Percentiles rank a stretch among this genome's conserved stretches.
Evolutionary conservation across 2,113 vertebrate species (phyloP).

Genomic region (Clupea harengus): DNA sequence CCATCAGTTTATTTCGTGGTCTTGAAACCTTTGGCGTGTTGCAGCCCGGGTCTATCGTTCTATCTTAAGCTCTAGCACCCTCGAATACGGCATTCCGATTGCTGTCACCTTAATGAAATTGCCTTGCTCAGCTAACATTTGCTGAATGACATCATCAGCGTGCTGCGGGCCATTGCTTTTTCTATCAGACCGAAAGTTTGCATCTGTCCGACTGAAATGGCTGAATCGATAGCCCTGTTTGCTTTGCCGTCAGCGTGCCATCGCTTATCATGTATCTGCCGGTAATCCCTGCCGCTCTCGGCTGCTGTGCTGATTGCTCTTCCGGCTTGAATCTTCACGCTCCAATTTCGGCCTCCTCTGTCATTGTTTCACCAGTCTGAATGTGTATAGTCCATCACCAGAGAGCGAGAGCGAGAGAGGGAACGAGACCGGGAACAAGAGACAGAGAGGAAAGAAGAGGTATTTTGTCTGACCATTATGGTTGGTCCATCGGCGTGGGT

Average conservation of each 20-base stretch:
- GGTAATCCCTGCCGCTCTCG: conserved; percentile 31
- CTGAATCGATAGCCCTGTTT: conserved; percentile 63
- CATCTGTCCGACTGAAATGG: conserved; percentile 29
- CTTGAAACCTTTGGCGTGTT: background rate
- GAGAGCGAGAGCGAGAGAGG: conserved; percentile 35
- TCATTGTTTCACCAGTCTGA: conserved; percentile 26
- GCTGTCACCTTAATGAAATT: background rate
- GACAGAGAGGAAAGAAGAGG: background rate
- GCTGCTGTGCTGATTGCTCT: conserved; percentile 8
- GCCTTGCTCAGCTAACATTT: conserved; percentile 39
- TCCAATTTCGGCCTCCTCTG: background rate
- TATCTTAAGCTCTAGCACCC: background rate
- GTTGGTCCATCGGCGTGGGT: conserved; percentile 62
- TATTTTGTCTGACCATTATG: conserved; percentile 67
- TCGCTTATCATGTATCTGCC: conserved; percentile 35
- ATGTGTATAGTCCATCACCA: conserved; percentile 51
- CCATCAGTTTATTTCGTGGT: background rate
- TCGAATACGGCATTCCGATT: background rate
- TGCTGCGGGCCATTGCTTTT: conserved; percentile 54
- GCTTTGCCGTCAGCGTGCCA: conserved; percentile 52
- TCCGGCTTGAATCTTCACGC: background rate
- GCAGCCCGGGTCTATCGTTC: background rate
- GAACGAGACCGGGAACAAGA: conserved; percentile 55
- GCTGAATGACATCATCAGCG: conserved; percentile 51
- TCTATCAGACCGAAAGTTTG: conserved; percentile 50